Conservation (phyloP, 2,888 invertebrate species). For the Minunthozetes semirufus region DNA sequence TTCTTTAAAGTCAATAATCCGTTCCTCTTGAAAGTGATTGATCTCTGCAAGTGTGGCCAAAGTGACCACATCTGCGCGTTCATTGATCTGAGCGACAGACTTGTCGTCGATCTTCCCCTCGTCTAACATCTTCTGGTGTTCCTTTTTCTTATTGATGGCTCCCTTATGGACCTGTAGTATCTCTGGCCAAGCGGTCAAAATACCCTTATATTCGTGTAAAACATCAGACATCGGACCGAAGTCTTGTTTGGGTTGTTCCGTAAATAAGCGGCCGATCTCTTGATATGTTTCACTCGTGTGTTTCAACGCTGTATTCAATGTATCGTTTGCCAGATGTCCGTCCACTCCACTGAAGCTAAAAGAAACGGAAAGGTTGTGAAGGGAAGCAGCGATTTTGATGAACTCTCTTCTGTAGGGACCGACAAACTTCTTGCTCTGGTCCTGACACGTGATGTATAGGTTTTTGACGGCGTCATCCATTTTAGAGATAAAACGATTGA, state of each 20-base stretch:
- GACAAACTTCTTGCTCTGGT: constrained; percentile 79
- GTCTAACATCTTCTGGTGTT: constrained; percentile 69
- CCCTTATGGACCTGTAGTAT: constrained; percentile 78
- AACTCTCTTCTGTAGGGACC: constrained; percentile 81
- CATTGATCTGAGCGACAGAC: constrained; percentile 64
- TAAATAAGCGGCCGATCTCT: constrained; percentile 77
- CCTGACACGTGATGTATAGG: constrained; percentile 68
- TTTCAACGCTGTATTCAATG: constrained; percentile 68
- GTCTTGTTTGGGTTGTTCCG: constrained; percentile 66
- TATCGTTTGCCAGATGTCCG: constrained; percentile 45
- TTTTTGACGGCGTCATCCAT: constrained; percentile 82
- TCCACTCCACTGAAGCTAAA: constrained; percentile 65
- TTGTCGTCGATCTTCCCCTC: constrained; percentile 74
- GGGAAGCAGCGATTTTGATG: constrained; percentile 78
- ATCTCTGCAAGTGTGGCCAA: constrained; percentile 91
- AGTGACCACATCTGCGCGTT: constrained; percentile 81
- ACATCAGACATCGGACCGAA: constrained; percentile 64
- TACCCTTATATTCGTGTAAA: constrained; percentile 87
- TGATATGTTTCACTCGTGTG: constrained; percentile 82
- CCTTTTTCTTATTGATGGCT: constrained; percentile 71
- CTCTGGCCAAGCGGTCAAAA: constrained; percentile 82
- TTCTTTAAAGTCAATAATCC: constrained; percentile 73
- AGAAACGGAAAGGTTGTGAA: constrained; percentile 73
- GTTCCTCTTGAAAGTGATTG: constrained; percentile 80
- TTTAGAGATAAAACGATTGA: constrained; percentile 61